Evolutionary conservation across 2,113 vertebrate species (phyloP), one percentile per base, ranked within the genome.

Genomic region (Mormyrus lacerda): DNA sequence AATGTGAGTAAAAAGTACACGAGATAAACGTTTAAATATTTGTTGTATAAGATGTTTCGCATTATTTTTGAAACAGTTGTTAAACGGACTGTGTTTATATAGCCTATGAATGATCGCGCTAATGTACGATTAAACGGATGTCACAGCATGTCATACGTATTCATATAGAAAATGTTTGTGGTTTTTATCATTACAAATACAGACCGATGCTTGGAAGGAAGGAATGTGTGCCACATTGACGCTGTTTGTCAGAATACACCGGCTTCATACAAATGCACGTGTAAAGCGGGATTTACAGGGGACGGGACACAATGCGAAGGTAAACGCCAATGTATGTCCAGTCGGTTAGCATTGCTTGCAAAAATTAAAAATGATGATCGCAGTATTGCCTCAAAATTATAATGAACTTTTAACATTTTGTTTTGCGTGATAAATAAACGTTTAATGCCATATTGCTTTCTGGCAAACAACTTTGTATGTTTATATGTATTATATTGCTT

Each of bases 191-290:
- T 11, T 69, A 88, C 90, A 92, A 89, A 92, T 91, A 90, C 92
- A 94, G 96, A 96, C 92, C 93, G 93, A 15, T 99, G 98, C 91
- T 93, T 96, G 79, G 95, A 96, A 89, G 97, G 96, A 89, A 96
- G 96, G 61, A 98, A 99, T 91, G 96, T 96, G 94, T 99, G 98
- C 96, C 98, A 99, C 92, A 94, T 96, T 27, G 96, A 98, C 92
- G 98, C 98, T 48, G 95, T 99, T 95, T 99, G 98, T 95, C 97
- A 99, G 85, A 98, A 97, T 92, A 97, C 97, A 44, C 96, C 93
- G 11, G 95, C 95, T 90, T 98, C 97, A 17, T 99, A 98, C 95
- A 99, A 98, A 95, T 99, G 98, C 95, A 96, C 89, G 69, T 99
- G 98, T 92, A 98, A 96, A 94, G 93, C 97, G 87, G 98, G 98